Percentiles rank a stretch among this genome's conserved stretches.
phyloP scores from a whole-genome alignment of 2,888 invertebrate species.

The Craniophora ligustri region DNA sequence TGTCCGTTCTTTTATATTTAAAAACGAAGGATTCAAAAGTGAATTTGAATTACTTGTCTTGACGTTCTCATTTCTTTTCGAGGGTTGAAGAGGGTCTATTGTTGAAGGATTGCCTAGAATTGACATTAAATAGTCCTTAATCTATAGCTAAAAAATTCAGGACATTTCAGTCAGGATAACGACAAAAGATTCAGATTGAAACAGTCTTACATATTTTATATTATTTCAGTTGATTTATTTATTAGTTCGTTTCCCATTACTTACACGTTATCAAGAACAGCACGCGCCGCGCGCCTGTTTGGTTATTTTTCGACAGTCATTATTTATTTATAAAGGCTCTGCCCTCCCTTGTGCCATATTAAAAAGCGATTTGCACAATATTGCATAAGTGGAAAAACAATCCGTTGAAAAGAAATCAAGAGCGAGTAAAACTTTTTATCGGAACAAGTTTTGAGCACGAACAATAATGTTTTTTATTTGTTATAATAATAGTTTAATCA shows the following conservation, averaged over 20 bases:
- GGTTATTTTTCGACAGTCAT: neutral
- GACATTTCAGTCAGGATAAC: constrained; percentile 12
- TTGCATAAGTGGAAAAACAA: constrained; percentile 20
- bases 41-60: constrained; percentile 32
- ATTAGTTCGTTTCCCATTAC: neutral
- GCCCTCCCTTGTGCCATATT: constrained; percentile 32
- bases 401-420: neutral
- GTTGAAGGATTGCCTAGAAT: constrained; percentile 52
- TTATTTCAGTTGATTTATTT: neutral
- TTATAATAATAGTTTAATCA: too few relatives aligned
- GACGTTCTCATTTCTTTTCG: constrained; percentile 31
- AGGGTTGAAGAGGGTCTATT: constrained; percentile 53
- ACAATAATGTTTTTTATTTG: neutral
- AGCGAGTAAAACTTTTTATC: constrained; percentile 30
- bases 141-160: constrained; percentile 31
- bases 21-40: constrained; percentile 25
- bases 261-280: neutral
- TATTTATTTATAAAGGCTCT: constrained; percentile 26
- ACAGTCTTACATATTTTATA: neutral
- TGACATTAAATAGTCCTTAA: constrained; percentile 44
- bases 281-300: too few relatives aligned
- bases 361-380: constrained; percentile 35
- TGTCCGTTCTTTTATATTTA: constrained; percentile 22
- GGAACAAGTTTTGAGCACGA: constrained; percentile 7
- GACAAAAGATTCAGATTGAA: constrained; percentile 17